Evolutionary conservation across 2,113 vertebrate genomes (phyloP), one percentile per base, ranked within the genome.

Genomic region (Silurus meridionalis): DNA sequence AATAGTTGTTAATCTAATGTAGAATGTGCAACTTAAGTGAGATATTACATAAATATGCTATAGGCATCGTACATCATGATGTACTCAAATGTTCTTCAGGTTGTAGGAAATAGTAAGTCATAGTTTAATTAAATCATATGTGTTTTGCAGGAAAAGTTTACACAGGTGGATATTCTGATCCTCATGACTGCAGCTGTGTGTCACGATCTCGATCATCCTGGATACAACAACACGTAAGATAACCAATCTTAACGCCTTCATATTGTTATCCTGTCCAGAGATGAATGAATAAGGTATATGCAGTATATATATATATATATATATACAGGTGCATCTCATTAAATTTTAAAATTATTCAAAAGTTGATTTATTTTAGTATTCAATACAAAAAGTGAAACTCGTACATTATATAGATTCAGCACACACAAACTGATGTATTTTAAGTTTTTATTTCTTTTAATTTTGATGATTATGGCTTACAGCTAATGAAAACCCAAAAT

Each of bases 111-210:
- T 10, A 19, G 53, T 2, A 37, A 37, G 37, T 37, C 37, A 37
- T 37, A 37, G 37, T 37, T 37, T 37, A 37, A 37, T 37, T 37
- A 50, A 74, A 10, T 14, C 11, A 74, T 74, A 82, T 87, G 53
- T 74, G 64, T 84, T 75, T 60, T 83, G 7, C 89, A 99, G 97
- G 96, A 97, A 90, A 97, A 96, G 28, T 94, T 98, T 69, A 95
- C 96, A n/a, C 96, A 95, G 37, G 87, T 95, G 86, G 97, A 98
- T 75, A 92, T 98, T 89, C 89, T 97, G 89, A 95, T 96, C 88
- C 95, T 99, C 14, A 96, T 99, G 96, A 98, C 97, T 0, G 96
- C 97, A 0, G 96, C 97, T 71, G 93, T 98, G 71, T 98, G 97
- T 92, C 97, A 99, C 0, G 97, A 99, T 86, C 88, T 99, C 61